Evolutionary conservation across 2,797 vertebrate genomes (phyloP).

Genomic region (Pangasius macronema): DNA sequence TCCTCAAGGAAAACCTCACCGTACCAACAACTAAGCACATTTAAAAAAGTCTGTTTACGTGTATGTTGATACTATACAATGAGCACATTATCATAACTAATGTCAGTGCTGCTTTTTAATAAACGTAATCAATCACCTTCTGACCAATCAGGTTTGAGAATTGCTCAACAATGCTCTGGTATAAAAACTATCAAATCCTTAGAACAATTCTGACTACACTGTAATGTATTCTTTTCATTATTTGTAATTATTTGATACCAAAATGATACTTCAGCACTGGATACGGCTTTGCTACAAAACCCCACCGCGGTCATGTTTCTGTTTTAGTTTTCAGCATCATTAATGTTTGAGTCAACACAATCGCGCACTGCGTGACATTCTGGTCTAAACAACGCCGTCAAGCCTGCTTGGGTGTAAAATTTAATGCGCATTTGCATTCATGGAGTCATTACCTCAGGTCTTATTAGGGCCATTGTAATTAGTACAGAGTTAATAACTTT

Average conservation of each 20-base stretch:
- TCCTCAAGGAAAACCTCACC: neutral
- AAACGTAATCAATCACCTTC: neutral
- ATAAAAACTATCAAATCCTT: neutral
- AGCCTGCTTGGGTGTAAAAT: conserved; percentile 52
- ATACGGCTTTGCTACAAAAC: neutral
- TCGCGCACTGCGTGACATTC: conserved; percentile 20
- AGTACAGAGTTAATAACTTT: conserved; percentile 61
- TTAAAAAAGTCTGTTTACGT: neutral
- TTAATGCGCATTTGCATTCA: conserved; percentile 65
- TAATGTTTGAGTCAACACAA: conserved; percentile 41
- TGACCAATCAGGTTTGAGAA: neutral
- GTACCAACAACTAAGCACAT: neutral
- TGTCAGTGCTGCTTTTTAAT: neutral
- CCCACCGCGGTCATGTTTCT: conserved; percentile 18
- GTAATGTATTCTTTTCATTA: neutral
- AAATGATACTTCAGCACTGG: neutral
- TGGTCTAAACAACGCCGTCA: conserved; percentile 48
- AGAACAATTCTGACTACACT: neutral
- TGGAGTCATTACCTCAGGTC: conserved; percentile 62
- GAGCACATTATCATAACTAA: neutral
- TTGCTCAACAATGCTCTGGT: too few species aligned
- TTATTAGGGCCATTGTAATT: conserved; percentile 65
- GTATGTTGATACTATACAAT: neutral
- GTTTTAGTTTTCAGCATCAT: conserved; percentile 25
- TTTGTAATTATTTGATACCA: neutral